Base-by-base conservation (phyloP, 2,888 invertebrate genomes). In the Slavum lentiscoides region DNA sequence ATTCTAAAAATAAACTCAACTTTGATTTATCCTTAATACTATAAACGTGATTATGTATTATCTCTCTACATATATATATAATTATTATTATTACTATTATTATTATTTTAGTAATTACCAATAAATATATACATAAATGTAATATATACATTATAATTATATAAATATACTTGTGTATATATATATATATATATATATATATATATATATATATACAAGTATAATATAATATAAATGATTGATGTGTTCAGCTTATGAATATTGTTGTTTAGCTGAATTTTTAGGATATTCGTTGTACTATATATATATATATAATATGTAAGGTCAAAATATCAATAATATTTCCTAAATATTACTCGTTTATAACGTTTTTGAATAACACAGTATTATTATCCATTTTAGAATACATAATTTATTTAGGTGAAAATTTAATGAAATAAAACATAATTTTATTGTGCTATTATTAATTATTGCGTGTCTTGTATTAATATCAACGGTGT, bases 171-270 rank as follows among this genome's bases (percentile, higher is more conserved):
- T n/a, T n/a, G n/a, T n/a, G n/a, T n/a, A 21, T 62, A 80, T 72
- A 64, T 55, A 72, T 70, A 69, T 43, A 30, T 49, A 74, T 64
- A 66, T 62, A 62, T 62, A 21, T 62, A 80, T 72, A 64, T 55
- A 72, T 70, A 69, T 43, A 30, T 49, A 74, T 64, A 66, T 62
- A 62, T 62, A 23, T 62, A 49, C 49, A 30, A 30, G 49, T 62
- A 62, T 62, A 77, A 70, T 61, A 62, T 69, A 67, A 74, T 66
- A 66, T 68, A 76, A 59, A 70, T 80, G 43, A 80, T 80, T 72
- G 55, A 80, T 80, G 80, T 80, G 80, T 72, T 80, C 80, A 80
- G 80, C 80, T 80, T 80, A 66, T 43, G 64, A 80, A 80, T 80
- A 72, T 72, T 72, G 70, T 80, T 80, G 66, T 80, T 66, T 80